Base-by-base conservation (phyloP, 2,888 invertebrate genomes). In the Clitarchus hookeri region DNA sequence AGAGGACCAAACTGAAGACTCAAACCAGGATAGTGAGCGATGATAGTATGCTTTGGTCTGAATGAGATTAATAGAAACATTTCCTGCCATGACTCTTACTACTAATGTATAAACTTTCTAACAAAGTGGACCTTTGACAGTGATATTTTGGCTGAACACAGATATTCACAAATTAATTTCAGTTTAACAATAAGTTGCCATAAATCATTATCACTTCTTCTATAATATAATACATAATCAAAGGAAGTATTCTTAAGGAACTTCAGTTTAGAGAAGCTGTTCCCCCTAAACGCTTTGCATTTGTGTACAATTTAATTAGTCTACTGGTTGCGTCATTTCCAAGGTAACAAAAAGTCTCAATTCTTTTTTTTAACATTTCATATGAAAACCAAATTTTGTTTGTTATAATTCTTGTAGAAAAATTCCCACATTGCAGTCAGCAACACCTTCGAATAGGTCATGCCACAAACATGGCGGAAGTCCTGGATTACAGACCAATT, bases 41-140 rank as follows among this genome's bases (percentile, higher is more conserved):
- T 84, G 84, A 83, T 84, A 65, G 84, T 84, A 83, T 86, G 86
- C 44, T 86, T 86, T 27, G 86, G 86, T 54, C 86, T 53, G 23
- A 86, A 44, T 48, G 53, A 23, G 19, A 65, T 48, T 83, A 44
- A 27, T 19, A 84, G 86, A 84, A 86, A 86, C 79, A 79, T 36
- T 78, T 85, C 44, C 16, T 36, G 44, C 23, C 85, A n/a, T 23
- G 44, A 85, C 25, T 85, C 65, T 23, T 12, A 19, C 4, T 65
- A 65, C 65, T 65, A 8, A 16, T 65, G 65, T 8, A 65, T 65
- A 23, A 65, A n/a, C n/a, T n/a, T n/a, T n/a, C n/a, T n/a, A n/a
- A n/a, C n/a, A n/a, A n/a, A n/a, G n/a, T n/a, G n/a, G 16, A 65
- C 23, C 65, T 65, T 8, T 16, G 65, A 65, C 65, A 12, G 16